Conservation (phyloP, 2,888 invertebrate species). For the Ganaspis brasiliensis region DNA sequence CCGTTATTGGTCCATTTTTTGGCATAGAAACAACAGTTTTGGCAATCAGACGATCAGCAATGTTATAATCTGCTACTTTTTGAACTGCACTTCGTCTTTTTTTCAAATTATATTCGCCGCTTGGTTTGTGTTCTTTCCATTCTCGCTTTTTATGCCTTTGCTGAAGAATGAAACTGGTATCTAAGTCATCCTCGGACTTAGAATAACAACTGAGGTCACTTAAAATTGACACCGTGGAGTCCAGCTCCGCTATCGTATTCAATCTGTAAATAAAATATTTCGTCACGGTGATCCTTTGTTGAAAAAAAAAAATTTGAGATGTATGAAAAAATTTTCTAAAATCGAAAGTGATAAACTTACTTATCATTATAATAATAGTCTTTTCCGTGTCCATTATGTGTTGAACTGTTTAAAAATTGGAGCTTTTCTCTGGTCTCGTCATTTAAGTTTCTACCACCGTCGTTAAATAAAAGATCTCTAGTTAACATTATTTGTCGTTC, state of each 20-base stretch:
- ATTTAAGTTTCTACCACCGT: slow-evolving; percentile 87
- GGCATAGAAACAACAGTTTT: slow-evolving; percentile 88
- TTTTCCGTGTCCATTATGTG: slow-evolving; percentile 80
- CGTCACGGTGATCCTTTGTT: background rate
- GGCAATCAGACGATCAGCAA: slow-evolving; percentile 86
- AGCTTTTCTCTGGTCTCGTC: slow-evolving; percentile 92
- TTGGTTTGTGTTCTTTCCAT: slow-evolving; percentile 81
- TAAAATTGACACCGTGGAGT: slow-evolving; percentile 91
- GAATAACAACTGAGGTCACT: slow-evolving; percentile 90
- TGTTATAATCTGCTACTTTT: slow-evolving; percentile 81
- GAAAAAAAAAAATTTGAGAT: background rate
- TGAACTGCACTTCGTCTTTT: slow-evolving; percentile 68
- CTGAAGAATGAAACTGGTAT: slow-evolving; percentile 78
- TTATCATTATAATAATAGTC: slow-evolving; percentile 75
- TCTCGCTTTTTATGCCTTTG: slow-evolving; percentile 76
- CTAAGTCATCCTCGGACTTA: slow-evolving; percentile 91
- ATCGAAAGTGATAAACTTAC: slow-evolving; percentile 64
- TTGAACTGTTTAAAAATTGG: slow-evolving; percentile 87
- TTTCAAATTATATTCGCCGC: slow-evolving; percentile 74
- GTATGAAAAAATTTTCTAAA: background rate
- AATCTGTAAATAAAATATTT: slow-evolving; percentile 77
- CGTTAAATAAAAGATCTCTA: slow-evolving; percentile 87
- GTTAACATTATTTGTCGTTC: slow-evolving; percentile 88
- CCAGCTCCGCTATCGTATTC: slow-evolving; percentile 86
- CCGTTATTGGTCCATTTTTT: slow-evolving; percentile 85